Percentiles rank a stretch among this genome's conserved stretches.
Conservation (phyloP, 2,888 invertebrate species). For the Lagria hirta region DNA sequence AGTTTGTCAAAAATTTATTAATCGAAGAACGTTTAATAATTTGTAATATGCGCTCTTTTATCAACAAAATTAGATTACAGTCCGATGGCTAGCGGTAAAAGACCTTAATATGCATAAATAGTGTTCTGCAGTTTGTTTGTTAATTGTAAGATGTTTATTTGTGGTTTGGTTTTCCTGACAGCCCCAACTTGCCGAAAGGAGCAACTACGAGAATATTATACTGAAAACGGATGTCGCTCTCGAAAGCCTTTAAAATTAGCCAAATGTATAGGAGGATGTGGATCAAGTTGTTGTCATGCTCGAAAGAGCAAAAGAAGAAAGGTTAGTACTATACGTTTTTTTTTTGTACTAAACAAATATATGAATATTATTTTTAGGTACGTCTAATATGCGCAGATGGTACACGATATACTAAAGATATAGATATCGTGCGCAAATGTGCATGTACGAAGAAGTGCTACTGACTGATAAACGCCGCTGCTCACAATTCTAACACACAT, state of each 20-base stretch:
- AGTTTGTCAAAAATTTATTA: no score
- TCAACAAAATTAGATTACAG: no score
- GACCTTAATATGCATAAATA: no score
- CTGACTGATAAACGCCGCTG: constrained; percentile 68
- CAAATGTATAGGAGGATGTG: constrained; percentile 79
- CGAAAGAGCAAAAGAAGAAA: constrained; percentile 91
- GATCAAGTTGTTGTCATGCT: constrained; percentile 85
- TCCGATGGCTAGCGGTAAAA: no score
- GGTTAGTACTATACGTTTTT: constrained; percentile 59
- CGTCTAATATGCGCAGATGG: constrained; percentile 92
- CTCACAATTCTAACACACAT: constrained; percentile 53
- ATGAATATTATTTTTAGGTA: constrained; percentile 60
- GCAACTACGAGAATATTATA: constrained; percentile 86
- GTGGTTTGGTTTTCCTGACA: no score
- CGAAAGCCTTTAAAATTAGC: constrained; percentile 89
- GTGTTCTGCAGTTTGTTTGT: no score
- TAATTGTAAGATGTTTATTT: no score
- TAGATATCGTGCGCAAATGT: constrained; percentile 96
- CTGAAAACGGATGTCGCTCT: constrained; percentile 88
- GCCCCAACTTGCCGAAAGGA: constrained; percentile 84
- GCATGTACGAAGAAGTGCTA: constrained; percentile 92
- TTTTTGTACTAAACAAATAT: constrained; percentile 1
- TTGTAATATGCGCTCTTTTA: no score
- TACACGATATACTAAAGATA: constrained; percentile 90
- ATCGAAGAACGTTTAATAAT: no score